Percentiles rank a stretch among this genome's conserved stretches.
Conservation (phyloP, 2,888 invertebrate genomes). For the Ischnus inquisitorius region DNA sequence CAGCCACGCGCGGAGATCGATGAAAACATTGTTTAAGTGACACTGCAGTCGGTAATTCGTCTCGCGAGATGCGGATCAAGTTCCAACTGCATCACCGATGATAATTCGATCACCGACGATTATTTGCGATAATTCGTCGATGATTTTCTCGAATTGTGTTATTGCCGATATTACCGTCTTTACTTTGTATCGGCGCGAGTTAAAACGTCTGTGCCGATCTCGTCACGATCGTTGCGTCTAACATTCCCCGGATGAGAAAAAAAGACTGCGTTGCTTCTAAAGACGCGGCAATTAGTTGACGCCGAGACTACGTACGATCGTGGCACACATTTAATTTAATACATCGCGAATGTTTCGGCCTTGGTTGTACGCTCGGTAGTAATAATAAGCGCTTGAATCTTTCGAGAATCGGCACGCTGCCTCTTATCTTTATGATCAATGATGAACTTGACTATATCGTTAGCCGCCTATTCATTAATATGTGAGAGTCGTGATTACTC, state of each 20-base stretch:
- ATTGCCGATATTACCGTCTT: too few relatives aligned
- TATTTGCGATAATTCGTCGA: too few relatives aligned
- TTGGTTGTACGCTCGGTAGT: conserved; percentile 28
- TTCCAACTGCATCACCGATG: too few relatives aligned
- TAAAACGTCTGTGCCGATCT: not conserved
- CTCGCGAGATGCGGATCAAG: too few relatives aligned
- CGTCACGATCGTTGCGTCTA: conserved; percentile 16
- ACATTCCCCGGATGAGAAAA: not conserved
- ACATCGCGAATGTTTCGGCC: conserved; percentile 34
- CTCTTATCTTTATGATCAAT: not conserved
- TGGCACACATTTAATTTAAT: conserved; percentile 43
- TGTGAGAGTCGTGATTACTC: too few relatives aligned
- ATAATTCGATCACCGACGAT: too few relatives aligned
- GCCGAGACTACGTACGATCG: conserved; percentile 19
- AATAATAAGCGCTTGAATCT: conserved; percentile 1
- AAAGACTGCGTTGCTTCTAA: conserved; percentile 1
- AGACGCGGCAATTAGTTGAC: conserved; percentile 9
- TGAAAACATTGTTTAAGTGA: not conserved
- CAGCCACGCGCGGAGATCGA: too few relatives aligned
- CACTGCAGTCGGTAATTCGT: not conserved
- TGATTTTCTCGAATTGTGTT: too few relatives aligned
- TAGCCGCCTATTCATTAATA: not conserved
- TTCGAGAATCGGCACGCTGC: not conserved
- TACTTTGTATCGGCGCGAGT: too few relatives aligned
- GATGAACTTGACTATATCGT: not conserved